Evolutionary conservation across 1,140 invertebrate species (phyloP), one percentile per base, ranked within the genome.

Genomic region (Drosophila prosaltans): DNA sequence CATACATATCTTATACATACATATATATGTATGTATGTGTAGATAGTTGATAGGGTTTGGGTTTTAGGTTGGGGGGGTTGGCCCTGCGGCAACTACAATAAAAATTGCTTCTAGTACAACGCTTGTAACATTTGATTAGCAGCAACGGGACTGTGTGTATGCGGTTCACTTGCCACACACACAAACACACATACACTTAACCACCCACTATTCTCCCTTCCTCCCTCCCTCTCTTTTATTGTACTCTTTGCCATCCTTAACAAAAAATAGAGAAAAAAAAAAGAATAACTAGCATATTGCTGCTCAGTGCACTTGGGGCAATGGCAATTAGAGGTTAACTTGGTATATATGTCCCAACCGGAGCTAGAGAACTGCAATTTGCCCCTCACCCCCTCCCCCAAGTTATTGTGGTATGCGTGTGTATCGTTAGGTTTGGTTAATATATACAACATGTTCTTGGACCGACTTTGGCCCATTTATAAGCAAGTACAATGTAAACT

Each of bases 71-170:
- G 10, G 51, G 10, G 4, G 55, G 21, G 41, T 11, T 67, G 72
- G 71, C 80, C 77, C 80, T 62, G 83, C 72, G 81, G 82, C 84
- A 73, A 70, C 68, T 72, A 89, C 74, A 88, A 89, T 80, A 89
- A 89, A 89, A 89, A 88, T 58, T 84, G 84, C 66, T 88, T 74
- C 73, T 63, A 76, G 45, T 51, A 51, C 69, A 70, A 76, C 68
- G 67, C 67, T 75, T 84, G 84, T 80, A 89, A 80, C 83, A 88
- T 88, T 89, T 88, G 83, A 88, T 88, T 88, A 88, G 83, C 77
- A 69, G 65, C 82, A 59, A 40, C 68, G 80, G 72, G 58, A 58
- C 55, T 36, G 32, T 51, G 32, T 36, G 32, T 36, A 4, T 30
- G 45, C 16, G 45, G 45, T 51, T 26, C 21, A 51, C 21, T 51